Conservation (phyloP, 1,140 invertebrate species). For the Phenacoccus solenopsis region DNA sequence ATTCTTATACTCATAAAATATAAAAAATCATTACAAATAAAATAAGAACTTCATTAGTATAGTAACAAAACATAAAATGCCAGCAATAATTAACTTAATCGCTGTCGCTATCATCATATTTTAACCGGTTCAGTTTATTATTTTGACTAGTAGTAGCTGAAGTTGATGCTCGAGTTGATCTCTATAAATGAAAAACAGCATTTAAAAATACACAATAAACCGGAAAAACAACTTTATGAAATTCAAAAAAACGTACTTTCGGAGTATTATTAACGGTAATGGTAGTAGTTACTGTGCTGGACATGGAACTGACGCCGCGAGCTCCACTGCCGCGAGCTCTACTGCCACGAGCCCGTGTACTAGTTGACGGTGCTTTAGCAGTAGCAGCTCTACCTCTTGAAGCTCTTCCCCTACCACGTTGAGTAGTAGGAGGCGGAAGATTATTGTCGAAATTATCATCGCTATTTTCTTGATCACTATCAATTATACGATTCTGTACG, state of each 20-base stretch:
- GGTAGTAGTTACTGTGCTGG: not conserved
- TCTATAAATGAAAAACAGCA: not conserved
- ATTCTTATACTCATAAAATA: not conserved
- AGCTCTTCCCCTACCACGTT: not conserved
- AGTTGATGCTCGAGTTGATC: not conserved
- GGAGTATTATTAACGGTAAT: not conserved
- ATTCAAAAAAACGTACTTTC: not conserved
- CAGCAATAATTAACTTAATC: not conserved
- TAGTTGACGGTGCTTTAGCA: not conserved
- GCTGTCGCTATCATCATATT: not conserved
- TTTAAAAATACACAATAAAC: not conserved
- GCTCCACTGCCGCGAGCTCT: not conserved
- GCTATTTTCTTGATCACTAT: not conserved
- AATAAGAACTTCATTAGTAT: no score
- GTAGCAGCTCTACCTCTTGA: not conserved
- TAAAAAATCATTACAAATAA: no score
- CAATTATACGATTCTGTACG: not conserved
- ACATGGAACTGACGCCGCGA: not conserved
- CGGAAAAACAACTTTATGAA: no score
- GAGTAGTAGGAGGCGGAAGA: not conserved
- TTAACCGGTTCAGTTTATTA: not conserved
- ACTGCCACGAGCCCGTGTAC: no score
- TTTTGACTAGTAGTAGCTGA: not conserved
- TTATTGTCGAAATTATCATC: not conserved
- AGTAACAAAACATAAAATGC: no score